These are phyloP conservation scores for Malurus cyaneus DNA, from an alignment of 2,113 vertebrate species.

Conservation along the genomic window DNA sequence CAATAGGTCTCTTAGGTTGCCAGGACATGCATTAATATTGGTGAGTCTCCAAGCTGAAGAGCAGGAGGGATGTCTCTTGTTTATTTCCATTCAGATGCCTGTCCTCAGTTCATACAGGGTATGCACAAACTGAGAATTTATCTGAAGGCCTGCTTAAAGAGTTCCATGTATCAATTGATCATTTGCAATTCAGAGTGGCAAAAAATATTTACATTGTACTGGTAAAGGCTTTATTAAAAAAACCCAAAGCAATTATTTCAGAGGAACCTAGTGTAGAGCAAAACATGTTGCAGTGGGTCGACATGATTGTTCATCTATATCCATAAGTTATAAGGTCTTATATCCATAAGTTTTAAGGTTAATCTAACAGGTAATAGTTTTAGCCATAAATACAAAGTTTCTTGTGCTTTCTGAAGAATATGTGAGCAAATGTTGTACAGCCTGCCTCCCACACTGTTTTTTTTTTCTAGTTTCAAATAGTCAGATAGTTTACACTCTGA, in stretches of 20 bases:
- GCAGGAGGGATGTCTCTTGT: not conserved
- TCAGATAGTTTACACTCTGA: not conserved
- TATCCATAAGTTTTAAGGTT: not conserved
- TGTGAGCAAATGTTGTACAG: not conserved
- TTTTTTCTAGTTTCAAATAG: not conserved
- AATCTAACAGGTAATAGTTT: not conserved
- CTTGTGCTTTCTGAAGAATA: not conserved
- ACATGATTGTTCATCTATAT: not conserved
- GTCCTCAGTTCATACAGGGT: not conserved
- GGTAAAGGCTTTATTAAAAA: not conserved
- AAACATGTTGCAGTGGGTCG: not conserved
- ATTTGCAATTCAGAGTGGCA: not conserved
- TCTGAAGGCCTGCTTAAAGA: not conserved
- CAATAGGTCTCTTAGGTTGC: slow-evolving; percentile 47
- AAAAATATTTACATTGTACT: not conserved
- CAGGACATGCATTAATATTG: slow-evolving; percentile 31
- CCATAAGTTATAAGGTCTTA: not conserved
- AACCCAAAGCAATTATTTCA: not conserved
- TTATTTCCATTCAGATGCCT: not conserved
- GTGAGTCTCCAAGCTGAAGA: not conserved
- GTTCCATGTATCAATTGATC: not conserved
- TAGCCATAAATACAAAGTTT: not conserved
- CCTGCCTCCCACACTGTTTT: not conserved
- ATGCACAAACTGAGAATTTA: not conserved
- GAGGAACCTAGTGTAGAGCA: not conserved